Percentiles rank a stretch among this genome's conserved stretches.
These are phyloP conservation scores for Hippocampus mohnikei DNA, from an alignment of 2,113 vertebrate species.

Conservation along the genomic window DNA sequence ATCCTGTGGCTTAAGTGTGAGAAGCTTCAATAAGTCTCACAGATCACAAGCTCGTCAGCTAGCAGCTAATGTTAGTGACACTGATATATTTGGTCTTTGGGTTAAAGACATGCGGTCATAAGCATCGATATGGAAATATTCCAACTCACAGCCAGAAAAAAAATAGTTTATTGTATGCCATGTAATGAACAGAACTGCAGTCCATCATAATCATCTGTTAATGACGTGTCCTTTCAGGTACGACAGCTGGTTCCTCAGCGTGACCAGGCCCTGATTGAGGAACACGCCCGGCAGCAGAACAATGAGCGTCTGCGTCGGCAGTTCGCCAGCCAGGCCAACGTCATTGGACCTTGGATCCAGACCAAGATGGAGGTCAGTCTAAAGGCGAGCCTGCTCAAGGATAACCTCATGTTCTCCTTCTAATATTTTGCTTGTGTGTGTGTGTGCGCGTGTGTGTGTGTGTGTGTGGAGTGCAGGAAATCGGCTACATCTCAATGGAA, in stretches of 20 bases:
- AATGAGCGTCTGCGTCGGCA: constrained; percentile 93
- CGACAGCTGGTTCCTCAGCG: constrained; percentile 91
- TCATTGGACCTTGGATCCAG: constrained; percentile 98
- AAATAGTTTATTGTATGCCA: too few species aligned
- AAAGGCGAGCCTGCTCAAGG: too few species aligned
- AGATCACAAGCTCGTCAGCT: too few species aligned
- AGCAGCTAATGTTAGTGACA: too few species aligned
- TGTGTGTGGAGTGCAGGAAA: constrained; percentile 76
- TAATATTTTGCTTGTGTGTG: not conserved
- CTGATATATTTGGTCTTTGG: too few species aligned
- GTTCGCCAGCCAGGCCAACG: constrained; percentile 94
- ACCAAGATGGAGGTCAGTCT: constrained; percentile 93
- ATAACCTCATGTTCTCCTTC: not conserved
- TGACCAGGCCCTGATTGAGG: constrained; percentile 92
- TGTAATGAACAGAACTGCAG: too few species aligned
- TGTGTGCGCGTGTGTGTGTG: too few species aligned
- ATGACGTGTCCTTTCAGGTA: constrained; percentile 69
- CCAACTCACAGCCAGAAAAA: too few species aligned
- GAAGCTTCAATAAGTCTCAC: too few species aligned
- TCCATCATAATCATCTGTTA: not conserved
- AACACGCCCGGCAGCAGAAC: constrained; percentile 93
- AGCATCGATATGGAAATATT: too few species aligned
- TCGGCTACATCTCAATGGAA: constrained; percentile 96
- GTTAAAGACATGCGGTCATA: too few species aligned
- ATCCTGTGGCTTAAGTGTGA: too few species aligned